These are phyloP conservation scores for Lepetodrilus schrolli DNA, from an alignment of 2,888 invertebrate species.

Conservation along the genomic window DNA sequence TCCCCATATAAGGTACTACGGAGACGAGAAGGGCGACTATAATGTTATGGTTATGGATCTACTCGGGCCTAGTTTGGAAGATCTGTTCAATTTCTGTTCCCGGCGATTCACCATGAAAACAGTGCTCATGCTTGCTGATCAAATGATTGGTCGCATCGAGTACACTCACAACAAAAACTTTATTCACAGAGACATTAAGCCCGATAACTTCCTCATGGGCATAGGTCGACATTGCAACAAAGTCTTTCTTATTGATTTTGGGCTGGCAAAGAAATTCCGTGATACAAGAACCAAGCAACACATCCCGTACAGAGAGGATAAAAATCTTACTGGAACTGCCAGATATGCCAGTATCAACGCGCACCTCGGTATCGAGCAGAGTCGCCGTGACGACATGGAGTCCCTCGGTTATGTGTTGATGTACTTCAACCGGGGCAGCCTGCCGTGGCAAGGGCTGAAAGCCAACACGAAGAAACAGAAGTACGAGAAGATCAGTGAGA, in stretches of 20 bases:
- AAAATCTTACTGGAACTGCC: conserved; percentile 76
- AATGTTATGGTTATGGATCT: conserved; percentile 99
- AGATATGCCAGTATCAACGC: conserved; percentile 99
- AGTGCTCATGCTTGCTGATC: conserved; percentile 98
- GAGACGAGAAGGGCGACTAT: conserved; percentile 95
- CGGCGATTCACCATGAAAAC: conserved; percentile 99
- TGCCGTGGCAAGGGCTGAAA: conserved; percentile 97
- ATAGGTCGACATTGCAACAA: conserved; percentile 76
- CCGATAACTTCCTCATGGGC: conserved; percentile 79
- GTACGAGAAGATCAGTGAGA: conserved; percentile 99
- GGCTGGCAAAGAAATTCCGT: conserved; percentile 98
- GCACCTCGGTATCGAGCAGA: conserved; percentile 98
- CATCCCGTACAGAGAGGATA: conserved; percentile 86
- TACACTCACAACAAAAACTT: conserved; percentile 99
- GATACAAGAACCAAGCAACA: conserved; percentile 94
- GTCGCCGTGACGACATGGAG: conserved; percentile 99
- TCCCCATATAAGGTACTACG: conserved; percentile 74
- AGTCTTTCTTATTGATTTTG: conserved; percentile 98
- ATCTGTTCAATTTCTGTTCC: conserved; percentile 98
- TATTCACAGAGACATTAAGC: conserved; percentile 87
- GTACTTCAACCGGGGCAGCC: conserved; percentile 94
- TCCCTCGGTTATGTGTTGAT: conserved; percentile 99
- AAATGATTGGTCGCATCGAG: conserved; percentile 88
- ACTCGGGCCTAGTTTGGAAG: conserved; percentile 79
- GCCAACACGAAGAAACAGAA: conserved; percentile 99